These are phyloP conservation scores for Oasisia sp. DNA, from an alignment of 2,888 invertebrate species.

Conservation along the genomic window DNA sequence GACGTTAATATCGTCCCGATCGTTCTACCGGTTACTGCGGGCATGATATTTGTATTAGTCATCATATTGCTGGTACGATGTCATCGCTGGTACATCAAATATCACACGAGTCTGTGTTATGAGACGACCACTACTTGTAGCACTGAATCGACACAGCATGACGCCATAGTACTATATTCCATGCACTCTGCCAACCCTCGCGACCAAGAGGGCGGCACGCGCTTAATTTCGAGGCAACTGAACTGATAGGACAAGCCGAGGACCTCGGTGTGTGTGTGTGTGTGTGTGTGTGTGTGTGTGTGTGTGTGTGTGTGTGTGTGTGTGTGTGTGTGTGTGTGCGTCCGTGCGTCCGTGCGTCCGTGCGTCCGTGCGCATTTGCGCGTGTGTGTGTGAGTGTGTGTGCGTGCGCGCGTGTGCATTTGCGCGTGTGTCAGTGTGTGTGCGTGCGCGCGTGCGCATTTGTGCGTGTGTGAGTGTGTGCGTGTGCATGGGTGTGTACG, in stretches of 20 bases:
- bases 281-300: too few relatives aligned
- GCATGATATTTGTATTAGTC: not conserved
- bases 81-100: slow-evolving; percentile 4
- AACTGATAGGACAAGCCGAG: not conserved
- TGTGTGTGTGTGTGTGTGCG: not conserved
- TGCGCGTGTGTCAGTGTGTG: not conserved
- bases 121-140: not conserved
- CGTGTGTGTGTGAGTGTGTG: not conserved
- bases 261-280: too few relatives aligned
- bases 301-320: not conserved
- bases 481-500: not conserved
- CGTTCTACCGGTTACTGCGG: not conserved
- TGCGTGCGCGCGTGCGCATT: too few relatives aligned
- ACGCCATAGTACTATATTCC: not conserved
- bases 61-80: not conserved
- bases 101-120: not conserved
- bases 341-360: not conserved
- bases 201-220: not conserved
- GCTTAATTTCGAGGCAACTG: not conserved
- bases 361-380: too few relatives aligned
- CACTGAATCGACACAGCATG: not conserved
- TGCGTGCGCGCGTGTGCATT: not conserved
- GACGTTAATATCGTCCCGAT: not conserved
- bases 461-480: not conserved
- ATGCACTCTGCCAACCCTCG: not conserved